A percentile compares a stretch with the other conserved stretches of the same genome.
These are phyloP conservation scores for Stegodyphus dumicola DNA, from an alignment of 1,140 invertebrate genomes.

Conservation along the genomic window DNA sequence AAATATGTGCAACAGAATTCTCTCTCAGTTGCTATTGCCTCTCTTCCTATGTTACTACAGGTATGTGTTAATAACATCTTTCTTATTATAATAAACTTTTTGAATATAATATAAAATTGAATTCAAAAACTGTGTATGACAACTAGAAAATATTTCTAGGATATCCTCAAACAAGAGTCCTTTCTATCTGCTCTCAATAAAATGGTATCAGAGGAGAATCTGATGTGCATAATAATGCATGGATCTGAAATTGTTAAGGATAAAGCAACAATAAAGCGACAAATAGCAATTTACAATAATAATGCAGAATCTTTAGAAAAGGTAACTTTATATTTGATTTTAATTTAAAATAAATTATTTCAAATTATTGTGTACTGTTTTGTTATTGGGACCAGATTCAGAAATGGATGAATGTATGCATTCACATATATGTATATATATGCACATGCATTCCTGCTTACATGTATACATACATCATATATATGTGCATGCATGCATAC, in stretches of 20 bases:
- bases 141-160: not conserved
- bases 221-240: slow-evolving; percentile 9
- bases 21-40: slow-evolving; percentile 72
- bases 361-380: too few relatives aligned
- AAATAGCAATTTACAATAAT: slow-evolving; percentile 37
- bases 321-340: not conserved
- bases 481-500: too few relatives aligned
- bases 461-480: too few relatives aligned
- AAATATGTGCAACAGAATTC: slow-evolving; percentile 70
- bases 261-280: slow-evolving; percentile 3
- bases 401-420: too few relatives aligned
- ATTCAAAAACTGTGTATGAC: too few relatives aligned
- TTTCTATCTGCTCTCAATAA: slow-evolving; percentile 13
- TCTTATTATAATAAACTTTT: too few relatives aligned
- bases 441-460: too few relatives aligned
- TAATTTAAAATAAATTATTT: too few relatives aligned
- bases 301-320: slow-evolving; percentile 21
- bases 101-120: too few relatives aligned
- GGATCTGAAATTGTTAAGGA: slow-evolving; percentile 15
- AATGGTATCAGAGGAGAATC: slow-evolving; percentile 8
- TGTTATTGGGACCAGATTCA: too few relatives aligned
- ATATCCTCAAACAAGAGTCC: not conserved
- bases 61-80: slow-evolving; percentile 48
- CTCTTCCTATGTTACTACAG: slow-evolving; percentile 72
- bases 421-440: too few relatives aligned